Conservation (phyloP, 2,113 vertebrate species). For the Trichechus manatus region DNA sequence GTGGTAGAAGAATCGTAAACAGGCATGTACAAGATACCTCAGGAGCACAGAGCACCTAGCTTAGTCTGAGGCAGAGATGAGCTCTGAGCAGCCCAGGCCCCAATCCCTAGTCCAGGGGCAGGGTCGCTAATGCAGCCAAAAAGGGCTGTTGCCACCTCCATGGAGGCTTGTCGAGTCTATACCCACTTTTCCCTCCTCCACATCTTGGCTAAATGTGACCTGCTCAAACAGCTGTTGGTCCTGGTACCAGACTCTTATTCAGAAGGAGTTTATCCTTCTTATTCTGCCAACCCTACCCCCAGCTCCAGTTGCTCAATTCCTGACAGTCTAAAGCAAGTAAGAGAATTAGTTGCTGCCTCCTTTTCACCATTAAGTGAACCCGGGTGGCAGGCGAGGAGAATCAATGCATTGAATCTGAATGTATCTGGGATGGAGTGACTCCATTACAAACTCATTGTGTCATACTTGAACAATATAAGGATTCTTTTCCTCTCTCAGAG, state of each 20-base stretch:
- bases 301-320: background rate
- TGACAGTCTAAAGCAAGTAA: constrained; percentile 34
- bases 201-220: background rate
- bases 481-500: constrained; percentile 78
- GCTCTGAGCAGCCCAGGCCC: background rate
- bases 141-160: background rate
- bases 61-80: background rate
- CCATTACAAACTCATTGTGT: constrained; percentile 79
- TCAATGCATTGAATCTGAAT: constrained; percentile 80
- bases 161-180: background rate
- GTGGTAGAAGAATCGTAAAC: background rate
- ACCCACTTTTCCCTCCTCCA: background rate
- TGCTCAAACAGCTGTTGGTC: background rate
- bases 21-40: background rate
- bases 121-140: background rate
- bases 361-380: constrained; percentile 56
- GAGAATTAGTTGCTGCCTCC: background rate
- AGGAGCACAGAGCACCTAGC: background rate
- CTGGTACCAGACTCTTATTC: constrained; percentile 11
- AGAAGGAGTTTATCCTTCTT: background rate
- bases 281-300: background rate
- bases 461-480: constrained; percentile 83
- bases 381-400: constrained; percentile 74
- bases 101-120: background rate
- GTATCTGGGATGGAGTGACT: constrained; percentile 81